Evolutionary conservation across 37 sponge, comb jelly and placozoan species (phyloP), one percentile per base, ranked within the genome.

Genomic region (Geodia barretti): DNA sequence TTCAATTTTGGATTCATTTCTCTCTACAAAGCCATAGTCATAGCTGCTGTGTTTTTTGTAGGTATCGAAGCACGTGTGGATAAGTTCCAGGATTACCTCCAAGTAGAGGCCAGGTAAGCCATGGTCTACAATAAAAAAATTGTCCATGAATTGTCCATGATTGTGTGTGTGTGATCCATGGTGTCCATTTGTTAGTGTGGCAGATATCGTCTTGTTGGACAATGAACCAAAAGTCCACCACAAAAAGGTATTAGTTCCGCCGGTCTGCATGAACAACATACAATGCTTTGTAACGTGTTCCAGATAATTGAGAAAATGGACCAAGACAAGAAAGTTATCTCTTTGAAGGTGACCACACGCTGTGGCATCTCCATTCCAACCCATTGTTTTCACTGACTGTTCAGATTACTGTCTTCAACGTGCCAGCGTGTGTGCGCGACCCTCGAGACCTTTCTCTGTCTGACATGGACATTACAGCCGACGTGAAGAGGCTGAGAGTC

Each of bases 401-500:
- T 11, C 61, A 60, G 41, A 60, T 60, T 38, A 67, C 7, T 78
- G 36, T 41, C 21, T 72, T 78, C 37, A 34, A 81, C 68, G 76
- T 74, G 33, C 31, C 31, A 4, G 67, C 41, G 33, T 29, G 39
- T 30, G 24, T 60, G 60, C 29, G 21, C 9, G 39, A 61, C 59
- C 31, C 74, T 14, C 73, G 24, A 3, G 81, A 79, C 81, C 68
- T 86, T 1, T 36, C 64, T 8, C 3, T 59, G 34, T 42, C 75
- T 60, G 76, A 80, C n/a, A 59, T 80, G 43, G 58, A 74, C 41
- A 64, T 87, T 9, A 23, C 39, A 39, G 81, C 87, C 19, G 77
- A n/a, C 30, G 74, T 89, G 26, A 62, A 70, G 43, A 62, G 86
- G 30, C 28, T 89, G 28, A 64, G 37, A 33, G 75, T 89, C 58